Base-by-base conservation (phyloP, 2,888 invertebrate genomes). In the Galerucella nymphaeae region DNA sequence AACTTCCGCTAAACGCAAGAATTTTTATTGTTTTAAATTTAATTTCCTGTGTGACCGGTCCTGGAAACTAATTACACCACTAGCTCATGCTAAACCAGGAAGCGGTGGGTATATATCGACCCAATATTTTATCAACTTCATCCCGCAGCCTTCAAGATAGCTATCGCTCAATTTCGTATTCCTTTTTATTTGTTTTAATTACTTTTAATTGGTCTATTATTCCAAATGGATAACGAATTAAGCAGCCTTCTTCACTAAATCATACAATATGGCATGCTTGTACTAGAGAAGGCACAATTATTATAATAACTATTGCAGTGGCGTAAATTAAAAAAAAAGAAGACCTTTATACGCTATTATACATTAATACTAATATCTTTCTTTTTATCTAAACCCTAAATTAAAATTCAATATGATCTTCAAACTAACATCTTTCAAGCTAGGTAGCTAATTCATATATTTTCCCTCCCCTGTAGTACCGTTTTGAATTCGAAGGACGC, bases 141-240 rank as follows among this genome's bases (percentile, higher is more conserved):
- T 58, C 58, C 58, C 58, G 30, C 58, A 58, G 23, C 30, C 58
- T 58, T 58, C 30, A 14, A 14, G 30, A 58, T 58, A 5, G 30
- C 30, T 30, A 58, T 58, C 58, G 30, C 30, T 30, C 58, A 58
- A 30, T 30, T 58, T 30, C 14, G 23, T 58, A 58, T 58, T 58
- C 8, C 58, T 23, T 30, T 30, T 58, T 58, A 58, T 58, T 58
- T 23, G 30, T 58, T 80, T 79, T 80, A 80, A 80, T 80, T 80
- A 79, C 77, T 71, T 74, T 75, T 80, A 80, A 80, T 80, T 76
- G 79, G 80, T 78, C 79, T 75, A 80, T 80, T 80, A 79, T 80
- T 75, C 73, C 73, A 67, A 73, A 71, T 65, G 72, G 74, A 79
- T 79, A 76, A 78, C 79, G 78, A 76, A 74, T 77, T 75, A 75